A percentile compares a stretch with the other conserved stretches of the same genome.
Conservation (phyloP, 2,888 invertebrate genomes). For the Mantis religiosa region DNA sequence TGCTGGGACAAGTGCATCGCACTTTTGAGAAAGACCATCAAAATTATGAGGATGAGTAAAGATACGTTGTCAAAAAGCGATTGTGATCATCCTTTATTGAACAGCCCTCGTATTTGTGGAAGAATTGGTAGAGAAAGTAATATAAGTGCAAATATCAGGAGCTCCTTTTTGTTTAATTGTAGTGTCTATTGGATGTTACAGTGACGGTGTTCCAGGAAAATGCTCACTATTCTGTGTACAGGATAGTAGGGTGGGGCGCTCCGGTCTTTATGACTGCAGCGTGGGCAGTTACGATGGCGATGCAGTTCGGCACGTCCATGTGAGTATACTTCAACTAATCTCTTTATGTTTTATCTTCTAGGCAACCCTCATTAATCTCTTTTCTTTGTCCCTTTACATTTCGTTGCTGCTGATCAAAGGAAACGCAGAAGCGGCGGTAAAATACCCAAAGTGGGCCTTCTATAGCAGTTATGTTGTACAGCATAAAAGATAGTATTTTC, state of each 20-base stretch:
- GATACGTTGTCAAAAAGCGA: too few species aligned
- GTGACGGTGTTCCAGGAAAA: constrained; percentile 67
- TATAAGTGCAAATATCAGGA: too few species aligned
- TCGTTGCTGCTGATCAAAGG: neutral
- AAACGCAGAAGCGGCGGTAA: neutral
- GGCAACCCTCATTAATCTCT: neutral
- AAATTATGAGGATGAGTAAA: too few species aligned
- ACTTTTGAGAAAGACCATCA: too few species aligned
- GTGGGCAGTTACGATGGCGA: constrained; percentile 64
- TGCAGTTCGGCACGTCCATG: constrained; percentile 48
- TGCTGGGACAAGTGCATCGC: too few species aligned
- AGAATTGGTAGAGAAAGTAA: too few species aligned
- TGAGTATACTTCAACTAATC: constrained; percentile 35
- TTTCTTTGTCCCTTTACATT: neutral
- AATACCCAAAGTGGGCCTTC: neutral
- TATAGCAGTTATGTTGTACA: neutral
- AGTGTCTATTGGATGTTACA: too few species aligned
- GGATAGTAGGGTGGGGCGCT: constrained; percentile 68
- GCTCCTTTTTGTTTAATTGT: too few species aligned
- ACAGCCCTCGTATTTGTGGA: too few species aligned
- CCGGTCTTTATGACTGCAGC: constrained; percentile 63
- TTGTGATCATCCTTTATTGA: too few species aligned
- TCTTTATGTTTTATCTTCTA: neutral
- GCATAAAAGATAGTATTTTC: neutral
- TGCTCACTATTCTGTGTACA: constrained; percentile 57